Evolutionary conservation across 2,888 invertebrate genomes (phyloP).

Genomic region (Hyalella azteca): DNA sequence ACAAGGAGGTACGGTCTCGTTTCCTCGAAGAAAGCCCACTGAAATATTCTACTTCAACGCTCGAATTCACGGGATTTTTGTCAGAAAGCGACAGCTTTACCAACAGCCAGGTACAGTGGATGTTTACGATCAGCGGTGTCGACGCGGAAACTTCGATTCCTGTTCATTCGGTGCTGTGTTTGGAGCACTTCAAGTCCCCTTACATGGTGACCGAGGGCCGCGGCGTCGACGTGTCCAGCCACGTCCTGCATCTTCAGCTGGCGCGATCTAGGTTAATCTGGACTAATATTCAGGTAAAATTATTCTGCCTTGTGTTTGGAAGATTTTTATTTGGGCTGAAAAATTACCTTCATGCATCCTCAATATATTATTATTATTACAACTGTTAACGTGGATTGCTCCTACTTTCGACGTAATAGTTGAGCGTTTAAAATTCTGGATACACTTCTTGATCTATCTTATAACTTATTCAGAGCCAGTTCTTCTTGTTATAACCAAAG

Average conservation of each 20-base stretch:
- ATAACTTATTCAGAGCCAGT: too few species aligned
- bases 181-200: conserved; percentile 41
- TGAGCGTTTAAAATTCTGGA: too few species aligned
- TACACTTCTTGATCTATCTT: too few species aligned
- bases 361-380: too few species aligned
- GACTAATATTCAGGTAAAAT: too few species aligned
- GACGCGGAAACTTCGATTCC: background rate
- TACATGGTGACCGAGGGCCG: conserved; percentile 37
- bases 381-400: too few species aligned
- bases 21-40: conserved; percentile 49
- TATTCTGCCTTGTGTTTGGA: too few species aligned
- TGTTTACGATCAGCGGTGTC: conserved; percentile 21
- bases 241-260: conserved; percentile 39
- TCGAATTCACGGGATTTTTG: conserved; percentile 47
- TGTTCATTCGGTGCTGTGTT: conserved; percentile 42
- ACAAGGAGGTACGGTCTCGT: conserved; percentile 42
- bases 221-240: conserved; percentile 38
- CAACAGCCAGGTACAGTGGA: conserved; percentile 27
- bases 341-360: too few species aligned
- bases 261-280: too few species aligned
- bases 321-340: too few species aligned
- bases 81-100: conserved; percentile 39
- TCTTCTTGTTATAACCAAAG: too few species aligned
- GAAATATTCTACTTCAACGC: conserved; percentile 34
- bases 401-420: too few species aligned